Base-by-base conservation (phyloP, 2,888 invertebrate species). In the Dusona sp. region DNA sequence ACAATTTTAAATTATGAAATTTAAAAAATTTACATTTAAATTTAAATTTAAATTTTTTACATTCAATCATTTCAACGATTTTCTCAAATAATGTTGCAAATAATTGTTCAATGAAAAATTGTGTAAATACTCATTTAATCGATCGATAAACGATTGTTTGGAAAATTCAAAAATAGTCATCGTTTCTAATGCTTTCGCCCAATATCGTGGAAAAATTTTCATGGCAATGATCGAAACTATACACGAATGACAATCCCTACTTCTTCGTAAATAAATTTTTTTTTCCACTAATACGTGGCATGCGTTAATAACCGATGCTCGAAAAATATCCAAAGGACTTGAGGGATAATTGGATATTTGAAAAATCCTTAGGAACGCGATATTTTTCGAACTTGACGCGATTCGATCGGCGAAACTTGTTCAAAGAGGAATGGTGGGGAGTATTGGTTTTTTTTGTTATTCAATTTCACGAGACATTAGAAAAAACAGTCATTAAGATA, bases 391-490 rank as follows among this genome's bases (percentile, higher is more conserved):
- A 25, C 7, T 3, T 19, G 13, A 74, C 38, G 74, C 16, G 36
- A 75, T 64, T 64, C 13, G 45, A 75, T 36, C 77, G 77, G 13
- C 33, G 33, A 65, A 65, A 45, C 48, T 25, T 65, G 48, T 48
- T 75, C 65, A 25, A 74, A 48, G 29, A 29, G 48, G 29, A 77
- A 77, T 48, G 25, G 25, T 70, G 19, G 16, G 7, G 33, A 67
- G 13, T 45, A 45, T 19, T 57, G 19, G n/a, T n/a, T n/a, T 74
- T 25, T 25, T 64, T 57, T 11, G 2, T 42, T 36, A 7, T 61
- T 45, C 13, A 29, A 75, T 75, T 75, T 29, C 19, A 45, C 29
- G 22, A 75, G 38, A 61, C 7, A 61, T 61, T 19, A 29, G 22
- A 54, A 61, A 42, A 25, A n/a, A 33, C 36, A 36, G 22, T n/a